phyloP scores from a whole-genome alignment of 2,888 invertebrate genomes.

The Pteria penguin region DNA sequence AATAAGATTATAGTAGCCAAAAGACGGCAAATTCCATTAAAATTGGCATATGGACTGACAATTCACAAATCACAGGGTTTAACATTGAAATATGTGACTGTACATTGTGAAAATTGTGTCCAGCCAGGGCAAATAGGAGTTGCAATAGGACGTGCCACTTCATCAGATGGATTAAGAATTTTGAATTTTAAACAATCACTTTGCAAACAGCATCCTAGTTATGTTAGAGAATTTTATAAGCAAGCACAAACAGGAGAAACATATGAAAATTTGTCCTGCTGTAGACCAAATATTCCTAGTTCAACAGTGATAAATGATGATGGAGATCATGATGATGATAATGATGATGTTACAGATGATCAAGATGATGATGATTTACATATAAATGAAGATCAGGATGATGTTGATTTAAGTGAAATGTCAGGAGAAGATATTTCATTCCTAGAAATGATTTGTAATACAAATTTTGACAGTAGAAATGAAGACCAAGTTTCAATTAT shows the following conservation, averaged over 20 bases:
- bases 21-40: conserved; percentile 13
- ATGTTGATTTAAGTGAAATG: conserved; percentile 1
- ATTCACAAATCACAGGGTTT: conserved; percentile 28
- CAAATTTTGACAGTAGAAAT: no score
- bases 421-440: no score
- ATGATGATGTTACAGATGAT: neutral
- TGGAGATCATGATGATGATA: no score
- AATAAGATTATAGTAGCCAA: neutral
- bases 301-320: no score
- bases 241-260: no score
- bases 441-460: no score
- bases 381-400: neutral
- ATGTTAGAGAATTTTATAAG: no score
- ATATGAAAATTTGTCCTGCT: no score
- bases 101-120: conserved; percentile 5
- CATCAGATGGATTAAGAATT: neutral
- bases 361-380: neutral
- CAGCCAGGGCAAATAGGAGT: conserved; percentile 26
- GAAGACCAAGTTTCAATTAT: no score
- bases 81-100: conserved; percentile 7
- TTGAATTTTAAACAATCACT: conserved; percentile 1
- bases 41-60: conserved; percentile 10
- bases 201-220: neutral
- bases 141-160: neutral
- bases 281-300: neutral